Evolutionary conservation across 2,113 vertebrate genomes (phyloP), one percentile per base, ranked within the genome.

Genomic region (Tenebrosternarchus preto): DNA sequence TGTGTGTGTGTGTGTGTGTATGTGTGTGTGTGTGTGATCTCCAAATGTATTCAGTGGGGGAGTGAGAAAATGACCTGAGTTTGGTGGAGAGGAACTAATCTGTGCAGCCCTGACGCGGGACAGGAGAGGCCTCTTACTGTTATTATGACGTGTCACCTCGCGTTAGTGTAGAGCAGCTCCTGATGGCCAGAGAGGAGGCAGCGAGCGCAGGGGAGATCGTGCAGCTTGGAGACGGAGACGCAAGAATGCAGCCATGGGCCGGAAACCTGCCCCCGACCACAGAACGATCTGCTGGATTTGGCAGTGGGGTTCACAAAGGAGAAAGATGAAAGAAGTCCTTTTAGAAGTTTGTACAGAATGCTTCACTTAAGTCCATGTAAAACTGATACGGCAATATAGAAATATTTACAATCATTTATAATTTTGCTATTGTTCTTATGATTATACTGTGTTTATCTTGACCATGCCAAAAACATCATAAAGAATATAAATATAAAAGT

Each of bases 31-130:
- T 59, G 55, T 36, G 25, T 15, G 72, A 85, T 90, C 91, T 90
- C 90, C 90, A 93, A 93, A 94, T 91, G 91, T 90, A 90, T 92
- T 91, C 88, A 90, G 90, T 84, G 88, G 53, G 43, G 55, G 76
- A 67, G 59, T 90, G 89, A 91, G 92, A 90, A 92, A 93, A 92
- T 92, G 88, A 93, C 90, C 92, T 92, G 84, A 87, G 91, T 92
- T 93, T 93, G 90, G 88, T 92, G 92, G 89, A 92, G 92, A 91
- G 91, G 92, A 94, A 94, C 92, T 93, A 94, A 93, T 94, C 92
- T 93, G 87, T 91, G 90, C 89, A 90, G 90, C 90, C 91, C 92
- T 93, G 93, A 94, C 92, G 93, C 88, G 86, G 91, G 92, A 93
- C 91, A 93, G 92, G 91, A 92, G 90, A 90, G 91, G 89, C 90